phyloP scores from a whole-genome alignment of 2,797 vertebrate species.

The Sardinella longiceps region DNA sequence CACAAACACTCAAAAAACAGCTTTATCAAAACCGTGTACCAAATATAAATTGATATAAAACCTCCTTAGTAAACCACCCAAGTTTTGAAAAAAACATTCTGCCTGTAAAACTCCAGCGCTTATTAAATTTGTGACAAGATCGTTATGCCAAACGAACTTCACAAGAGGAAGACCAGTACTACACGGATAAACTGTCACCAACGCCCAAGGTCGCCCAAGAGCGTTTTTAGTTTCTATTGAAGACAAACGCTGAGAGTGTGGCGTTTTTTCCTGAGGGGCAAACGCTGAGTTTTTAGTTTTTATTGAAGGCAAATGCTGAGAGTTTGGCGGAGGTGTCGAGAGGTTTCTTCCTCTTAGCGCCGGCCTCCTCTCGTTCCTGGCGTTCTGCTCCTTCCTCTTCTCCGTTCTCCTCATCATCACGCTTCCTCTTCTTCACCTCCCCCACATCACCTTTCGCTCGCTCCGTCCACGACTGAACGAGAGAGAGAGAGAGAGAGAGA shows the following conservation, averaged over 20 bases:
- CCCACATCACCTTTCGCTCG: conserved; percentile 78
- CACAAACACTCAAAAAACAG: neutral
- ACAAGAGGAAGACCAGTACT: neutral
- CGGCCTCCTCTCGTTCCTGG: conserved; percentile 63
- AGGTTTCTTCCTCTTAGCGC: conserved; percentile 80
- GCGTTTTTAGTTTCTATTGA: conserved; percentile 73
- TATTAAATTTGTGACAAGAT: neutral
- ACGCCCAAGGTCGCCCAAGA: too few relatives aligned
- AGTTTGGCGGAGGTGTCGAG: conserved; percentile 77
- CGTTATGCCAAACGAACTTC: neutral
- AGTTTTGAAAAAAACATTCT: neutral
- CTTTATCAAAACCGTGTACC: neutral
- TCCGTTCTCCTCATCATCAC: conserved; percentile 44
- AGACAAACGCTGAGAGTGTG: conserved; percentile 88
- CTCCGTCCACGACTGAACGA: conserved; percentile 82
- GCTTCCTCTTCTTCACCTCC: conserved; percentile 87
- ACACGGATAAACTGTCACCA: too few relatives aligned
- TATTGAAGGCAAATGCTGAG: conserved; percentile 89
- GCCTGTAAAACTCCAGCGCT: neutral
- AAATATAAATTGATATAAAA: neutral
- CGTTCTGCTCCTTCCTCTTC: conserved; percentile 47
- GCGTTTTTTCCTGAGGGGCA: conserved; percentile 82
- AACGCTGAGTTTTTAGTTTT: conserved; percentile 82
- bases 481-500: conserved; percentile 15
- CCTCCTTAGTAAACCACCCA: neutral